Conservation (phyloP, 2,113 vertebrate genomes). For the Ictalurus punctatus region DNA sequence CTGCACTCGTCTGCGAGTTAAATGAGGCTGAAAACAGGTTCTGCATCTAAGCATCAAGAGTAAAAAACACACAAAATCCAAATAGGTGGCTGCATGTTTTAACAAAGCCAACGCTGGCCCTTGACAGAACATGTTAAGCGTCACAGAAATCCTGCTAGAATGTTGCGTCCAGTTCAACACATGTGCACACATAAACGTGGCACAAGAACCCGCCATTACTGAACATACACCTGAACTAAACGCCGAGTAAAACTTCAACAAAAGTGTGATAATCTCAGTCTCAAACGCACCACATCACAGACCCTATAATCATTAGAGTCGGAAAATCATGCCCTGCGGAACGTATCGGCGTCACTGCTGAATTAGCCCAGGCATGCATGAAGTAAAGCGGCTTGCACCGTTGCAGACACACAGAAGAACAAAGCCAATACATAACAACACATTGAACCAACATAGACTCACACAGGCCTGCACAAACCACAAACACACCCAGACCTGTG, state of each 20-base stretch:
- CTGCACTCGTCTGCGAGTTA: constrained; percentile 57
- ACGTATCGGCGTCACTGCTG: constrained; percentile 62
- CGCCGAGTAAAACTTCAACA: constrained; percentile 8
- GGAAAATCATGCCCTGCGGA: constrained; percentile 68
- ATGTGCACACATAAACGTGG: neutral
- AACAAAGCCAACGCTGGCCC: neutral
- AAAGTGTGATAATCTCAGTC: constrained; percentile 11
- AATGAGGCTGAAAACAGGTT: constrained; percentile 47
- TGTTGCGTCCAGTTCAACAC: constrained; percentile 1
- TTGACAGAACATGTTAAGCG: constrained; percentile 24
- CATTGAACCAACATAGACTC: constrained; percentile 1
- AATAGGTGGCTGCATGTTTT: neutral
- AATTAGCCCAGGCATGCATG: constrained; percentile 76
- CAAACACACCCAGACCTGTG: neutral
- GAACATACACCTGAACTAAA: neutral
- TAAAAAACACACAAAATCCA: constrained; percentile 6
- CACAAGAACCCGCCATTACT: constrained; percentile 1
- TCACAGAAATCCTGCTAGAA: neutral
- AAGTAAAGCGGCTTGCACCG: constrained; percentile 68
- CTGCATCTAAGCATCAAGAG: constrained; percentile 36
- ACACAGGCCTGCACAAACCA: constrained; percentile 43
- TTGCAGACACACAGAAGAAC: constrained; percentile 32
- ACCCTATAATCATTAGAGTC: constrained; percentile 71
- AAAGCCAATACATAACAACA: neutral
- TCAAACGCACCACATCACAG: constrained; percentile 35